These are phyloP conservation scores for Bombus confusus DNA, from an alignment of 1,140 invertebrate species.

Conservation along the genomic window DNA sequence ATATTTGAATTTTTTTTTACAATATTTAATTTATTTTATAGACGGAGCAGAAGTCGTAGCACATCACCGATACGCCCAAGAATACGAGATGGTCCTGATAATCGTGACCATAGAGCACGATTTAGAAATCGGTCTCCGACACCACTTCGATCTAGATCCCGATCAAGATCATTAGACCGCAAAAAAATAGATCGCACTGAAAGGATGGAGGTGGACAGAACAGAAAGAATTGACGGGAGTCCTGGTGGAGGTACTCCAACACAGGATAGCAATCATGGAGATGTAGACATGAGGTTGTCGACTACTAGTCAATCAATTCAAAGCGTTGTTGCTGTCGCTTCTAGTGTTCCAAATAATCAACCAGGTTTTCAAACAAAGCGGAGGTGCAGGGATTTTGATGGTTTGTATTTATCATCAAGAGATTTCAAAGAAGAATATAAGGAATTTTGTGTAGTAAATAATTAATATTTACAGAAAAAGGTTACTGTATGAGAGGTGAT, in stretches of 20 bases:
- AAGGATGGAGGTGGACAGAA: slow-evolving; percentile 70
- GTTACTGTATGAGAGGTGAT: slow-evolving; percentile 97
- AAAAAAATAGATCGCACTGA: slow-evolving; percentile 78
- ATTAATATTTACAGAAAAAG: slow-evolving; percentile 87
- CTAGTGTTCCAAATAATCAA: slow-evolving; percentile 74
- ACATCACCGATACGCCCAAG: slow-evolving; percentile 77
- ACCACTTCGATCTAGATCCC: slow-evolving; percentile 78
- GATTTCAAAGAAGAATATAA: background rate
- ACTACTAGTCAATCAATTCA: slow-evolving; percentile 84
- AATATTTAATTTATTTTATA: slow-evolving; percentile 52
- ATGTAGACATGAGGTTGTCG: slow-evolving; percentile 84
- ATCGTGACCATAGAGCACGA: slow-evolving; percentile 78
- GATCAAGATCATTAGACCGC: slow-evolving; percentile 77
- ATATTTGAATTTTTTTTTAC: slow-evolving; percentile 12
- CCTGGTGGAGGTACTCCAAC: slow-evolving; percentile 83
- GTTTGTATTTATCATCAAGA: slow-evolving; percentile 75
- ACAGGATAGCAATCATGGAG: slow-evolving; percentile 85
- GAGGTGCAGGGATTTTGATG: slow-evolving; percentile 89
- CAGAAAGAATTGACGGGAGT: slow-evolving; percentile 73
- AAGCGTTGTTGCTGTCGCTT: slow-evolving; percentile 81
- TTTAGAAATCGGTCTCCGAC: slow-evolving; percentile 83
- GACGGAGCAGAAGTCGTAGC: slow-evolving; percentile 79
- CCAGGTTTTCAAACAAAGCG: slow-evolving; percentile 82
- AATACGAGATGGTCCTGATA: slow-evolving; percentile 77
- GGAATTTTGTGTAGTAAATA: slow-evolving; percentile 7